Percentiles rank a stretch among this genome's conserved stretches.
These are phyloP conservation scores for Bujurquina vittata DNA, from an alignment of 2,113 vertebrate genomes.

Conservation along the genomic window DNA sequence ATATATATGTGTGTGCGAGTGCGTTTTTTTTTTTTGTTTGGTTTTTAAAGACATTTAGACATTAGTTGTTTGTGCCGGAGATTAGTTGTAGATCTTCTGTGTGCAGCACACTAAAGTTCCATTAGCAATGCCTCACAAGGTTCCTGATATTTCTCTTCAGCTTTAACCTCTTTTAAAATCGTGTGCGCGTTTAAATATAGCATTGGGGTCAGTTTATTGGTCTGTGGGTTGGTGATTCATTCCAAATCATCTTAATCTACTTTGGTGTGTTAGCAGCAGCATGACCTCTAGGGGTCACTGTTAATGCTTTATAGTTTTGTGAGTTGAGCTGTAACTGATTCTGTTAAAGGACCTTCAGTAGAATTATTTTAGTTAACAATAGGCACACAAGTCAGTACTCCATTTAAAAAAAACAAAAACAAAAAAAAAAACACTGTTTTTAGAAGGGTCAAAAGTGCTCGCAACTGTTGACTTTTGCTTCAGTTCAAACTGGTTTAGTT, in stretches of 20 bases:
- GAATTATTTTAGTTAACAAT: constrained; percentile 19
- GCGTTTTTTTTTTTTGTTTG: too few species aligned
- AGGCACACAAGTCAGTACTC: neutral
- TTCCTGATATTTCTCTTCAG: neutral
- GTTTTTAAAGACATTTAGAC: neutral
- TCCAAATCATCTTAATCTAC: constrained; percentile 4
- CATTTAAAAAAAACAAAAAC: neutral
- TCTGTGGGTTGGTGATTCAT: neutral
- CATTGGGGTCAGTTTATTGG: neutral
- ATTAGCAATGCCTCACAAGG: neutral
- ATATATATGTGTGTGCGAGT: neutral
- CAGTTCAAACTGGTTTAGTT: constrained; percentile 22
- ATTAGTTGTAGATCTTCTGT: neutral
- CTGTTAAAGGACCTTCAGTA: neutral
- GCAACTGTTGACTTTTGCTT: neutral
- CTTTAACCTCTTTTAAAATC: neutral
- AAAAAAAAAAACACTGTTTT: neutral
- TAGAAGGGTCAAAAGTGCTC: neutral
- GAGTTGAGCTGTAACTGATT: neutral
- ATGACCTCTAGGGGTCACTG: neutral
- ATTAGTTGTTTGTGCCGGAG: neutral
- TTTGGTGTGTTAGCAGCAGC: neutral
- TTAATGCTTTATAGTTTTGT: neutral
- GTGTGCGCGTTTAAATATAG: neutral
- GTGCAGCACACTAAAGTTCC: neutral